Evolutionary conservation across 1,140 invertebrate species (phyloP), one percentile per base, ranked within the genome.

Genomic region (Neodiprion pinetum): DNA sequence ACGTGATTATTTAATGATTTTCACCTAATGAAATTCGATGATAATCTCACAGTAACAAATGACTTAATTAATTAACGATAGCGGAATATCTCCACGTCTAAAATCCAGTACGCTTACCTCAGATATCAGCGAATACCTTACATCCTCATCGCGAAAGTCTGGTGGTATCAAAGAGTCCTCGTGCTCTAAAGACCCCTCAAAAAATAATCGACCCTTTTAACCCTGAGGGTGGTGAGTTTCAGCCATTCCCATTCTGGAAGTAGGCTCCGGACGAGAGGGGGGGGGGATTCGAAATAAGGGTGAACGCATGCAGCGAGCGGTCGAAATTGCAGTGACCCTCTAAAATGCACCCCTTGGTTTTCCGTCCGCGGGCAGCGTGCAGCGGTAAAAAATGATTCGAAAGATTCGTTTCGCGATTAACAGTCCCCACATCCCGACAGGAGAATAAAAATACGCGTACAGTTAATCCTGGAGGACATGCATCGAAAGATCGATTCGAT

Each of bases 281-380:
- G 17, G 5, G 28, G 28, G 28, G 28, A 5, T 40, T 40, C 28
- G 28, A 5, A 40, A 40, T 40, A 40, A 40, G 28, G 28, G 28
- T 40, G 28, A 40, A 40, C 28, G 2, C 28, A 40, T 40, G 28
- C 28, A 40, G 28, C 28, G 28, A 40, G 28, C 28, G 28, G 53
- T 61, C 53, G n/a, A 61, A 61, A 61, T 61, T 61, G 53, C 53
- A 61, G 53, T 61, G 53, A 61, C 53, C 53, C 53, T 61, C 53
- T 61, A 61, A 61, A 61, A 61, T 61, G 53, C 53, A 61, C 53
- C 53, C 53, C 53, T 61, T 17, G 53, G 11, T 12, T 17, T 14
- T 61, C 53, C 11, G 53, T 61, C 11, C 53, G 9, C n/a, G 28
- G 2, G 28, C 28, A 40, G 28, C 28, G n/a, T 12, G 53, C 4